phyloP scores from a whole-genome alignment of 2,888 invertebrate species.

The Coleophora flavipennella region DNA sequence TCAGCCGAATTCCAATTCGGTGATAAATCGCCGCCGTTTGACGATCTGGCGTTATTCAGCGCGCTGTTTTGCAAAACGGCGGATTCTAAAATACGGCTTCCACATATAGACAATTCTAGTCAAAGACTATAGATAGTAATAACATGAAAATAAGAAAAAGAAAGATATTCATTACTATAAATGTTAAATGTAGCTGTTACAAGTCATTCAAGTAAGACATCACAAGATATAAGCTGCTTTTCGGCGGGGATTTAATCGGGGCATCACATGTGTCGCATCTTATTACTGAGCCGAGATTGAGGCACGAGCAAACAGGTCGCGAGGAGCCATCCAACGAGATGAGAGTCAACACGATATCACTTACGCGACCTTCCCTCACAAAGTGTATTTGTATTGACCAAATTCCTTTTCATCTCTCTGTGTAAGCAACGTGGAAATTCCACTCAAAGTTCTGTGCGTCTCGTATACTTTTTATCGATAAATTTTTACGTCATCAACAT shows the following conservation, averaged over 20 bases:
- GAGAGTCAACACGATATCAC: slow-evolving; percentile 63
- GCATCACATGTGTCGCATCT: slow-evolving; percentile 70
- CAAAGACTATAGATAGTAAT: neutral
- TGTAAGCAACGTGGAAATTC: slow-evolving; percentile 10
- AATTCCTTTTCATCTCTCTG: slow-evolving; percentile 44
- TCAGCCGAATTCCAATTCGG: too few species aligned
- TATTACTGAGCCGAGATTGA: slow-evolving; percentile 68
- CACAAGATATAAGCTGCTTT: slow-evolving; percentile 56
- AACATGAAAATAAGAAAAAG: neutral
- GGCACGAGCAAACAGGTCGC: slow-evolving; percentile 58
- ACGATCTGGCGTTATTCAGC: too few species aligned
- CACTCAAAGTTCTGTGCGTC: slow-evolving; percentile 9
- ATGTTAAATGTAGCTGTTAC: neutral
- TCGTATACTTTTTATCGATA: slow-evolving; percentile 2
- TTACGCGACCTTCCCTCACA: slow-evolving; percentile 47
- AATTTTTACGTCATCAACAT: slow-evolving; percentile 3
- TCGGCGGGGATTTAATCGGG: slow-evolving; percentile 60
- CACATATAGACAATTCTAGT: too few species aligned
- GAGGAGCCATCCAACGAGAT: slow-evolving; percentile 35
- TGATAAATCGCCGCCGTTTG: too few species aligned
- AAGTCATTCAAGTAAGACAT: slow-evolving; percentile 26
- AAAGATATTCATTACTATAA: neutral
- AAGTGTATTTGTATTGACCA: slow-evolving; percentile 54
- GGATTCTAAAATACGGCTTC: too few species aligned
- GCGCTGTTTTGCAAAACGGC: too few species aligned